Conservation (phyloP, 2,113 vertebrate species). For the Pituophis catenifer region DNA sequence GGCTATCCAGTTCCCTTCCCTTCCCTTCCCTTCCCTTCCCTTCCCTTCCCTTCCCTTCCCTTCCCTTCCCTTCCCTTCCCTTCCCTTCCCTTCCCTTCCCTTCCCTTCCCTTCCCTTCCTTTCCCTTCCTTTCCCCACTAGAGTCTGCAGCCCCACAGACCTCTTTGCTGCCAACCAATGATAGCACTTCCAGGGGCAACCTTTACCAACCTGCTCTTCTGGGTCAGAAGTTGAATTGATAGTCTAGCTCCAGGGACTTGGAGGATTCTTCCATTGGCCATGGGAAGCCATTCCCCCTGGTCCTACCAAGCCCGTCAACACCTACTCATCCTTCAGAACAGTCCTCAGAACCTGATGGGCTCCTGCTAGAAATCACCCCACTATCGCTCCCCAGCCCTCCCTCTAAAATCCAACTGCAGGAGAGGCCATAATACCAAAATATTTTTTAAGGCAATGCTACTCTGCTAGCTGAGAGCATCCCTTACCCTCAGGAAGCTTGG, state of each 20-base stretch:
- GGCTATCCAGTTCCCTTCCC: background rate
- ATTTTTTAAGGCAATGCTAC: background rate
- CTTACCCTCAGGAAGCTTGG: background rate
- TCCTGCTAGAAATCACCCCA: background rate
- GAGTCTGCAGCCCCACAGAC: background rate
- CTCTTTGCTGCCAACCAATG: background rate
- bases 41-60: background rate
- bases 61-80: background rate
- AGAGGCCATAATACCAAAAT: background rate
- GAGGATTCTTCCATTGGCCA: background rate
- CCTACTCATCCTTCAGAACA: background rate
- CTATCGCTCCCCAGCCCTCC: background rate
- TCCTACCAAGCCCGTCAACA: background rate
- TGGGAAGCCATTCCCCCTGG: background rate
- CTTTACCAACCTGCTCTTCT: background rate
- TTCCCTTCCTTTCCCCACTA: background rate
- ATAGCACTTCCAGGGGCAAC: no score
- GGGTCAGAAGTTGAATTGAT: background rate
- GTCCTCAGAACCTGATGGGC: background rate
- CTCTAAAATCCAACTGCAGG: background rate
- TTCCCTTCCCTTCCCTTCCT: background rate
- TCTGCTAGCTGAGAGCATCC: no score
- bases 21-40: background rate
- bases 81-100: background rate
- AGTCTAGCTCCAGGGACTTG: background rate